Evolutionary conservation across 2,113 vertebrate genomes (phyloP), one percentile per base, ranked within the genome.

Genomic region (Prionailurus bengalensis): DNA sequence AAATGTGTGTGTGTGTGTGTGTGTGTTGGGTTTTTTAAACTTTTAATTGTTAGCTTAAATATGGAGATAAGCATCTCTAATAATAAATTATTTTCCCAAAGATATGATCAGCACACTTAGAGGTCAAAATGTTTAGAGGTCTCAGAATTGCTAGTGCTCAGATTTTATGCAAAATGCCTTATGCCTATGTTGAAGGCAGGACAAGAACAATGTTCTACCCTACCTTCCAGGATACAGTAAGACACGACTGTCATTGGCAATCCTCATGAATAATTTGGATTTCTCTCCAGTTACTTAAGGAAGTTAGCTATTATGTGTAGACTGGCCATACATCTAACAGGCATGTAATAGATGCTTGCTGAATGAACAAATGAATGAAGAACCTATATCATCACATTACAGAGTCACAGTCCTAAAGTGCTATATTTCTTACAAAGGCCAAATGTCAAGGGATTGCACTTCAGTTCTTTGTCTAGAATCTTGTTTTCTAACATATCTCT

Each of bases 221-320:
- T 45, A 27, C 27, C 51, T 39, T 25, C 45, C 63, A 84, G 5
- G 48, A 74, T 66, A 39, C 33, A 73, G 29, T 12, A 3, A 94
- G 78, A 94, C 10, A 71, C 71, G 33, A 53, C 27, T 61, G 87
- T 91, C 74, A 53, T 4, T 53, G 48, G n/a, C 51, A 79, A 7
- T 91, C 63, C 53, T 85, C 31, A 80, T 84, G 68, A 97, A 74
- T 90, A 73, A 92, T 85, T 88, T 78, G 63, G 29, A 97, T 74
- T 95, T 95, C 71, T 95, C 58, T 89, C 73, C 55, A 68, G 65
- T 73, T 91, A 97, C 93, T 45, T 66, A 87, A 91, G 61, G 81
- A 79, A 89, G 93, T 79, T 55, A 66, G 79, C 36, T 83, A 70
- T 93, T 76, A 81, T 42, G 39, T 88, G 68, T 29, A 89, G 53